Percentiles rank a stretch among this genome's conserved stretches.
These are phyloP conservation scores for Patella caerulea DNA, from an alignment of 2,888 invertebrate species.

Conservation along the genomic window DNA sequence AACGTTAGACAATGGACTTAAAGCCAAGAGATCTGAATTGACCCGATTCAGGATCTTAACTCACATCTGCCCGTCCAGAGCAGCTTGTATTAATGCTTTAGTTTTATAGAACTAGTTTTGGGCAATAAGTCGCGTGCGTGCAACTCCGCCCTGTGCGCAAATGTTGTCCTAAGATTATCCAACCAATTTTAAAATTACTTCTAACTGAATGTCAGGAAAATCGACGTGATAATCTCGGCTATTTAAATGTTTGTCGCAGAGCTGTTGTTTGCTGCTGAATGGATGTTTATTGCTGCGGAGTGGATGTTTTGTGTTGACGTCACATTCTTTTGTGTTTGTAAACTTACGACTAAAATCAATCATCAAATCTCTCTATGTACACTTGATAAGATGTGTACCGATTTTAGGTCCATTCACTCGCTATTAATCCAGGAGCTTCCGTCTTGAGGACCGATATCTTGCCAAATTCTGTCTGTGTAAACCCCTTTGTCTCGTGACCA, in stretches of 20 bases:
- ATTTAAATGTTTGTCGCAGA: neutral
- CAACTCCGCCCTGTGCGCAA: neutral
- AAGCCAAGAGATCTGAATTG: too few species aligned
- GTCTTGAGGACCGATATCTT: slow-evolving; percentile 13
- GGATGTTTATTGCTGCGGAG: slow-evolving; percentile 10
- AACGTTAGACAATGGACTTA: too few species aligned
- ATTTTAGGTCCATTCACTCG: slow-evolving; percentile 6
- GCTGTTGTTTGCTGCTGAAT: slow-evolving; percentile 4
- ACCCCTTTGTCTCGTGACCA: slow-evolving; percentile 19
- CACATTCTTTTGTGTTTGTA: slow-evolving; percentile 3
- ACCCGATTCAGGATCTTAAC: too few species aligned
- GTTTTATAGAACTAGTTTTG: neutral
- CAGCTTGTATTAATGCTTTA: too few species aligned
- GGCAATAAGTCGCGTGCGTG: slow-evolving; percentile 3
- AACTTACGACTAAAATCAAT: slow-evolving; percentile 7
- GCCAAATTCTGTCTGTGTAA: slow-evolving; percentile 20
- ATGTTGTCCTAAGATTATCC: neutral
- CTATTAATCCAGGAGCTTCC: slow-evolving; percentile 17
- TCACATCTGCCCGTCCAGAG: too few species aligned
- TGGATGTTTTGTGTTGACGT: slow-evolving; percentile 10
- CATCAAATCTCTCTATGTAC: neutral
- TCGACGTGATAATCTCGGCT: neutral
- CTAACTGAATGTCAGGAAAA: neutral
- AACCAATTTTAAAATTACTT: neutral
- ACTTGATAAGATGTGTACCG: neutral